These are phyloP conservation scores for Drosophila pseudotalamancana DNA, from an alignment of 2,888 invertebrate genomes.

Conservation along the genomic window DNA sequence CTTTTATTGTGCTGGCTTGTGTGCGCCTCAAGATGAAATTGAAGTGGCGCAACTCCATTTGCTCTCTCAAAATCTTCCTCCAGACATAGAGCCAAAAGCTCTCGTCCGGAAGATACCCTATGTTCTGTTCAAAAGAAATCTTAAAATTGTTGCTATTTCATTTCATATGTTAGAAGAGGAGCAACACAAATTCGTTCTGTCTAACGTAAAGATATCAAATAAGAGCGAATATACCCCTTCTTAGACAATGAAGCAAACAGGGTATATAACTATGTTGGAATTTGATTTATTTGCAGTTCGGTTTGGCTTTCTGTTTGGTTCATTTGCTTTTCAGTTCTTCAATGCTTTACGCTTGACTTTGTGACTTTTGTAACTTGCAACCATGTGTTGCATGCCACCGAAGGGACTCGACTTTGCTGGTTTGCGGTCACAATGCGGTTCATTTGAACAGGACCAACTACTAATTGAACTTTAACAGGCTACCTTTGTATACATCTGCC, in stretches of 20 bases:
- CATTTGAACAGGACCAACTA: slow-evolving; percentile 17
- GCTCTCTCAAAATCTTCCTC: neutral
- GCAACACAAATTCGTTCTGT: too few relatives aligned
- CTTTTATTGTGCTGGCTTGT: neutral
- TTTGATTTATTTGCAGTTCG: slow-evolving; percentile 49
- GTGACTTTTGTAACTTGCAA: slow-evolving; percentile 8
- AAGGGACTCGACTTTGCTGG: neutral
- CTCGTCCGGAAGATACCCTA: neutral
- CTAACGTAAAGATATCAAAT: too few relatives aligned
- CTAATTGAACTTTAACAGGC: slow-evolving; percentile 50
- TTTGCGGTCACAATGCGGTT: slow-evolving; percentile 26
- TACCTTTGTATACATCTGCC: neutral
- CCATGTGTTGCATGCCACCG: slow-evolving; percentile 27
- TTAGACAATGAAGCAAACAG: neutral
- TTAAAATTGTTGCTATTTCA: too few relatives aligned
- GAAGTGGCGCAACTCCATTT: neutral
- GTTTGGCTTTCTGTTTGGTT: slow-evolving; percentile 1
- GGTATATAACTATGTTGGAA: slow-evolving; percentile 21
- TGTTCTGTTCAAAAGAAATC: neutral
- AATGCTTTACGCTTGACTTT: slow-evolving; percentile 19
- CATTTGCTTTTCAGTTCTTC: neutral
- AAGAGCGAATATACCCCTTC: neutral
- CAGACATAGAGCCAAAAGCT: neutral
- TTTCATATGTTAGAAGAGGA: too few relatives aligned
- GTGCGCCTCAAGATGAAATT: slow-evolving; percentile 6